phyloP scores from a whole-genome alignment of 2,797 vertebrate species.

The Odontamblyopus rebecca region DNA sequence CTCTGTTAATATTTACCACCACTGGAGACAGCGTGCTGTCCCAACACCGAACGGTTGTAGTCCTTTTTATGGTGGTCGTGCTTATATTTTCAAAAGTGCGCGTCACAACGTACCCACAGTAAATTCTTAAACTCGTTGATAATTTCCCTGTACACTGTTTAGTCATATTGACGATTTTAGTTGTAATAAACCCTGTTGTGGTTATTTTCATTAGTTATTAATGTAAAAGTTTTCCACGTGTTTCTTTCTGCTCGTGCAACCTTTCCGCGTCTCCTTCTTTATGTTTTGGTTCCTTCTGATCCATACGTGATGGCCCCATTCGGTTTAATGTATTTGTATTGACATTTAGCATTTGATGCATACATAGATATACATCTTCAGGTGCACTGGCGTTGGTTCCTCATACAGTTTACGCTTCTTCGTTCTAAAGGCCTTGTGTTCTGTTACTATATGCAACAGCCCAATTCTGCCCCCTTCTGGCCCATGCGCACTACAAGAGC shows the following conservation, averaged over 20 bases:
- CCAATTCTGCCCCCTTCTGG: slow-evolving; percentile 64
- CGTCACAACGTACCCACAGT: background rate
- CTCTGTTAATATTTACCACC: slow-evolving; percentile 89
- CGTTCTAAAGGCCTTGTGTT: background rate
- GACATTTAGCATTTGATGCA: background rate
- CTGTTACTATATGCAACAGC: slow-evolving; percentile 12
- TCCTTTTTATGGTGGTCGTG: slow-evolving; percentile 38
- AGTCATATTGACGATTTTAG: background rate
- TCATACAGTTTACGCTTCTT: slow-evolving; percentile 8
- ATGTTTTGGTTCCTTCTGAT: background rate
- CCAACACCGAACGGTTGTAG: slow-evolving; percentile 25
- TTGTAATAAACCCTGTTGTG: background rate
- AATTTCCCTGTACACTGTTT: background rate
- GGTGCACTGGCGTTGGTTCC: slow-evolving; percentile 18
- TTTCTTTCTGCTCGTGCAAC: background rate
- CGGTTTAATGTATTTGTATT: background rate
- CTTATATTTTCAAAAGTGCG: background rate
- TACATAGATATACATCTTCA: slow-evolving; percentile 6
- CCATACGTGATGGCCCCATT: background rate
- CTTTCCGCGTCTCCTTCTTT: background rate
- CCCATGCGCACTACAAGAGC: background rate
- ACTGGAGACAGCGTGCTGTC: slow-evolving; percentile 62
- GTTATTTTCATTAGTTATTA: background rate
- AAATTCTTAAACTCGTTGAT: background rate
- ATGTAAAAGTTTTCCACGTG: background rate